Conservation (phyloP, 2,113 vertebrate species). For the Garra rufa region DNA sequence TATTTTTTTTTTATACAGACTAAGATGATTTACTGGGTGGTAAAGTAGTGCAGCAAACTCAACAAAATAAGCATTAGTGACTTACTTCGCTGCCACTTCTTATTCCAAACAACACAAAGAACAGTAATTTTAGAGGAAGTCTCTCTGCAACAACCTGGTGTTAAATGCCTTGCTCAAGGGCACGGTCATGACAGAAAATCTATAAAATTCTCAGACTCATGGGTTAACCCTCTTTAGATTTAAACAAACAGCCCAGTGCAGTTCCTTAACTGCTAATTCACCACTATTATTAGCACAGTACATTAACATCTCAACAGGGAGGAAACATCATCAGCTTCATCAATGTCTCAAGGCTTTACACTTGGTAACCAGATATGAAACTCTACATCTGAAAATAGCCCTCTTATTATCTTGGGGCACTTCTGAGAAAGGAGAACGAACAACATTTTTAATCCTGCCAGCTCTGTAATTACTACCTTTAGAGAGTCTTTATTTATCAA, state of each 20-base stretch:
- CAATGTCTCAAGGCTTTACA: conserved; percentile 12
- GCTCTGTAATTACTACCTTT: conserved; percentile 30
- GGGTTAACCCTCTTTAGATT: background rate
- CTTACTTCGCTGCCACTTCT: background rate
- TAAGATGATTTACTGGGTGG: background rate
- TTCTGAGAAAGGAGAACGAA: conserved; percentile 19
- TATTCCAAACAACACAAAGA: conserved; percentile 2
- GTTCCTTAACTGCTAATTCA: background rate
- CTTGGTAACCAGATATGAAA: conserved; percentile 3
- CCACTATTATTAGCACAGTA: conserved; percentile 24
- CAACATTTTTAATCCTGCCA: conserved; percentile 25
- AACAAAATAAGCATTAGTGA: background rate
- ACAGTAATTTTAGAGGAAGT: background rate
- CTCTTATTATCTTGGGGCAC: background rate
- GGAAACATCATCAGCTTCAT: conserved; percentile 8
- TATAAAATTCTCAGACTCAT: background rate
- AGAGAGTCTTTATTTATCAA: conserved; percentile 44
- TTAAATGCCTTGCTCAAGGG: conserved; percentile 30
- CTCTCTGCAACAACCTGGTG: background rate
- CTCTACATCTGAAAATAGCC: background rate
- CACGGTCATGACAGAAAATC: conserved; percentile 15
- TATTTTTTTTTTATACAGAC: background rate
- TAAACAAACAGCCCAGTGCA: background rate
- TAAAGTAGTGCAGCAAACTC: background rate
- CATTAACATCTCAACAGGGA: conserved; percentile 1